A percentile compares a stretch with the other conserved stretches of the same genome.
Evolutionary conservation across 2,113 vertebrate genomes (phyloP).

Genomic region (Seriola quinqueradiata): DNA sequence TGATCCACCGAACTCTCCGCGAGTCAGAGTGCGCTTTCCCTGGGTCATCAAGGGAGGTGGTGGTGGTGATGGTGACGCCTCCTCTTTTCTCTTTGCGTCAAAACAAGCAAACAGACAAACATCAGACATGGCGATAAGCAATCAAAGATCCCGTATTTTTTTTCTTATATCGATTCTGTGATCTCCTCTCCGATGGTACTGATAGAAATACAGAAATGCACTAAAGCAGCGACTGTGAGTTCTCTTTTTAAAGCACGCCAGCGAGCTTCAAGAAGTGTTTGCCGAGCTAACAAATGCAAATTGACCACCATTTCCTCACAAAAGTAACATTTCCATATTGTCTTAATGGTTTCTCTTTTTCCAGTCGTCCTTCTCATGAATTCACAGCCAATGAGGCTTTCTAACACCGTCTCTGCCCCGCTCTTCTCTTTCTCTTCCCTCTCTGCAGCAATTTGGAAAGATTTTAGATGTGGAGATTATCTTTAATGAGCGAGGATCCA

Average conservation of each 20-base stretch:
- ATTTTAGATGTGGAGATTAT: slow-evolving; percentile 99
- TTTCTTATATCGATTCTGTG: slow-evolving; percentile 4
- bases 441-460: slow-evolving; percentile 97
- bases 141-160: slow-evolving; percentile 34
- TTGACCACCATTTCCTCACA: slow-evolving; percentile 68
- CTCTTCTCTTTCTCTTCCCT: slow-evolving; percentile 65
- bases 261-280: slow-evolving; percentile 59
- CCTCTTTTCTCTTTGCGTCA: background rate
- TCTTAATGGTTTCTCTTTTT: slow-evolving; percentile 69
- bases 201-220: slow-evolving; percentile 8
- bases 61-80: background rate
- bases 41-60: background rate
- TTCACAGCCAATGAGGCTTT: slow-evolving; percentile 57
- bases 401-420: slow-evolving; percentile 62
- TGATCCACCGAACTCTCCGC: slow-evolving; percentile 13
- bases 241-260: slow-evolving; percentile 34
- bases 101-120: slow-evolving; percentile 18
- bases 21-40: slow-evolving; percentile 22
- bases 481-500: slow-evolving; percentile 99
- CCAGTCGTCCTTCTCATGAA: slow-evolving; percentile 55
- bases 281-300: slow-evolving; percentile 73
- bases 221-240: slow-evolving; percentile 19
- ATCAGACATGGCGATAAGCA: slow-evolving; percentile 19
- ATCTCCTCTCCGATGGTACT: slow-evolving; percentile 22
- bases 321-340: slow-evolving; percentile 75